Evolutionary conservation across 2,797 vertebrate genomes (phyloP), one percentile per base, ranked within the genome.

Genomic region (Tiaroga cobitis): DNA sequence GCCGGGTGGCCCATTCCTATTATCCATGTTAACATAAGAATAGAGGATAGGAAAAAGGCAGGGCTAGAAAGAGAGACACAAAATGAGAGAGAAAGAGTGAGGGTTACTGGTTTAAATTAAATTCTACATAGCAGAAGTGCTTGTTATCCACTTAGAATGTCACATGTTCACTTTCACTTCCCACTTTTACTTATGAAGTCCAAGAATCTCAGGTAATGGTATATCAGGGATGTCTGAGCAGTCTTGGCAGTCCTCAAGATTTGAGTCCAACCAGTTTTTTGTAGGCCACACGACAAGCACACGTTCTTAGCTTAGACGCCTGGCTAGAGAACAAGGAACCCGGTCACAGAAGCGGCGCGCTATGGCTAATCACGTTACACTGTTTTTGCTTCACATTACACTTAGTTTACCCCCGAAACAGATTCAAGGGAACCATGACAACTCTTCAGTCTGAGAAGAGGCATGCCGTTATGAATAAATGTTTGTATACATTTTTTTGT

Each of bases 11-110:
- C 95, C 92, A 87, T 92, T 93, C 91, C 90, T 90, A 92, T 93
- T 93, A 93, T 91, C 92, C 90, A 86, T 94, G 93, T 95, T 95
- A 95, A 94, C 94, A 95, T 95, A 94, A 95, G 95, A 95, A 95
- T 94, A 92, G 93, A 94, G 91, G 91, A 88, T 90, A 87, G 90
- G 90, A 85, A 85, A 49, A 39, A 83, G 61, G 24, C 37, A 65
- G 32, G 34, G 80, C 6, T 61, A 72, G 59, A 68, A 16, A 19
- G 56, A 82, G 65, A 72, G 10, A 74, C 15, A 87, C 24, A 81
- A 81, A 19, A 88, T 69, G 63, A 76, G 39, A 70, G 37, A 67
- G 13, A 32, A 85, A 51, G 76, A 89, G 87, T 88, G 83, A 26
- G 88, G 90, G 88, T 92, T 90, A 93, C 92, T 94, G 93, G 92